Conservation (phyloP, 2,888 invertebrate genomes). For the Perizoma flavofasciatum region DNA sequence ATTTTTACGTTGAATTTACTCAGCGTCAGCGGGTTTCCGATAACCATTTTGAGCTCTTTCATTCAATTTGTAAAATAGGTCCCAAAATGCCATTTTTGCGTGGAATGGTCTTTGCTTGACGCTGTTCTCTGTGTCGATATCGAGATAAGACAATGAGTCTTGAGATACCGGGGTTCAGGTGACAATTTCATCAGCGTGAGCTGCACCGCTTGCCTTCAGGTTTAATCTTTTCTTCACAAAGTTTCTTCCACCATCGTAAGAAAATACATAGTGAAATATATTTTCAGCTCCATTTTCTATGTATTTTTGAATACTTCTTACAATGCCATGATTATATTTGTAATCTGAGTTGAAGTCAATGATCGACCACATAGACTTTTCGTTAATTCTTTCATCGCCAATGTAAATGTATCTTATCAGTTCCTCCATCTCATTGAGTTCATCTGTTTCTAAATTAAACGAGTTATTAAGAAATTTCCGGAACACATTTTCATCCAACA, state of each 20-base stretch:
- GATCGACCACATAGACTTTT: constrained; percentile 37
- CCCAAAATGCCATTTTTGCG: constrained; percentile 52
- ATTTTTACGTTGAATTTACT: too few species aligned
- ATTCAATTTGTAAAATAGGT: constrained; percentile 49
- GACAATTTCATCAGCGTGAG: constrained; percentile 54
- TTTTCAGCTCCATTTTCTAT: constrained; percentile 44
- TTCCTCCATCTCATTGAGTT: constrained; percentile 42
- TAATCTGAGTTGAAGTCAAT: constrained; percentile 55
- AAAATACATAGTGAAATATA: constrained; percentile 59
- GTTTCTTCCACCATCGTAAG: constrained; percentile 57
- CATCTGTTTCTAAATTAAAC: constrained; percentile 45
- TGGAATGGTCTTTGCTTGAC: constrained; percentile 44
- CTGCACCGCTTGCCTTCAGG: constrained; percentile 45
- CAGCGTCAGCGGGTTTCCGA: not conserved
- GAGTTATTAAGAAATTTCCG: constrained; percentile 28
- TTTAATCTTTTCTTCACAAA: constrained; percentile 45
- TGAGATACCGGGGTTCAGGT: constrained; percentile 44
- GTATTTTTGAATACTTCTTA: constrained; percentile 49
- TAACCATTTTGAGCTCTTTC: constrained; percentile 37
- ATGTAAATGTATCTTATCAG: constrained; percentile 57
- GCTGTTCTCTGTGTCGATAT: constrained; percentile 44
- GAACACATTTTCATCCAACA: constrained; percentile 33
- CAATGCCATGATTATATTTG: constrained; percentile 45
- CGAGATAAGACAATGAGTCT: constrained; percentile 38
- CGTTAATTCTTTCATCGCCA: constrained; percentile 50